Conservation (phyloP, 1,140 invertebrate species). For the Drosophila sp. region DNA sequence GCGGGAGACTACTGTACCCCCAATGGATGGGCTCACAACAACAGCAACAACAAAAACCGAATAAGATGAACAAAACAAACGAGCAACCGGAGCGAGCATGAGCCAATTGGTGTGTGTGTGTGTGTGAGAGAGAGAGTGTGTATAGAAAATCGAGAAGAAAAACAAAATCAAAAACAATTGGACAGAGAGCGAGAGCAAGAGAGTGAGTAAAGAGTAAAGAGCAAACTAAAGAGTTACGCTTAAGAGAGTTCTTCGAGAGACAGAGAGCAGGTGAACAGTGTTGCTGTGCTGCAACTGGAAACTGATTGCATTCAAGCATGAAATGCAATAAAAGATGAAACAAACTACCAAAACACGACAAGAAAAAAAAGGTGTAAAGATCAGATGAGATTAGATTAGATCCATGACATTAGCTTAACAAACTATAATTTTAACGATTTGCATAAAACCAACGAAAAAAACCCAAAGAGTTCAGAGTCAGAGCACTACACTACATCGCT, state of each 20-base stretch:
- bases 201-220: slow-evolving; percentile 15
- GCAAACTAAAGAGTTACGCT: neutral
- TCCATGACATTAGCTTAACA: neutral
- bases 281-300: slow-evolving; percentile 64
- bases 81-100: slow-evolving; percentile 59
- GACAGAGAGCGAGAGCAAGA: slow-evolving; percentile 3
- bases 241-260: slow-evolving; percentile 29
- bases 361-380: neutral
- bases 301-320: slow-evolving; percentile 44
- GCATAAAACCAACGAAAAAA: neutral
- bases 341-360: neutral
- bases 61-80: slow-evolving; percentile 78
- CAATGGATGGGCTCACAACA: slow-evolving; percentile 24
- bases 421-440: neutral
- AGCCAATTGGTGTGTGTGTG: slow-evolving; percentile 1
- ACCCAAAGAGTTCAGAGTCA: too few species aligned
- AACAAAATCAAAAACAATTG: slow-evolving; percentile 57
- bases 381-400: neutral
- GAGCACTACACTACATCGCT: too few species aligned
- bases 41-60: slow-evolving; percentile 33
- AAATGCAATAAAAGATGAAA: slow-evolving; percentile 30
- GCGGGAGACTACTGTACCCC: slow-evolving; percentile 80
- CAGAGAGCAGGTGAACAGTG: slow-evolving; percentile 47
- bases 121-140: slow-evolving; percentile 21
- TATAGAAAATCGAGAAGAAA: slow-evolving; percentile 61